Base-by-base conservation (phyloP, 2,888 invertebrate genomes). In the Phyllotreta cruciferae region DNA sequence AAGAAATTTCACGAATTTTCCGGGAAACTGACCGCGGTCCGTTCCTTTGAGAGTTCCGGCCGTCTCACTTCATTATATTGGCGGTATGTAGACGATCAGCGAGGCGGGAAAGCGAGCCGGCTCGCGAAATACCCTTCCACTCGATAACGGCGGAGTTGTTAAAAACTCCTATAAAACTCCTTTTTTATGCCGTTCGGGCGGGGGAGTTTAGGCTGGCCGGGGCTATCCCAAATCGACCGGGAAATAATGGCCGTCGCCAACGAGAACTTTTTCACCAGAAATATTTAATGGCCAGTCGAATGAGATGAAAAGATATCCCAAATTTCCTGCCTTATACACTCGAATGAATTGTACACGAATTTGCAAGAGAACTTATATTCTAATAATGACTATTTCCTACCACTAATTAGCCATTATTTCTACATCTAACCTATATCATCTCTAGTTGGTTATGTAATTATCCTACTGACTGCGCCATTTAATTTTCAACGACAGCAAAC, bases 161-260 rank as follows among this genome's bases (percentile, higher is more conserved):
- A 62, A 44, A 61, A 64, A 62, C 66, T 66, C 45, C 62, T 49
- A 62, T 63, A 62, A 57, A 63, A 63, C 57, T 61, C 58, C 45
- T 55, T 56, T 57, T 63, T 63, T 63, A 1, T 4, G 24, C 24
- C 24, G 24, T 49, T 42, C 45, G 49, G 57, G 37, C 39, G 37
- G 56, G n/a, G 37, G 42, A 57, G 56, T 49, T 57, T 47, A 54
- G 39, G 62, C 66, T 63, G 66, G 63, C 62, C 63, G 61, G 63
- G 39, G 45, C 60, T 57, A 44, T 56, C 34, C 56, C 62, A 66
- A 62, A 62, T 57, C 47, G 63, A 62, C 58, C 34, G 56, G 52
- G 50, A 44, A 66, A 63, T 58, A 65, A 61, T 54, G 56, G 38
- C 50, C 35, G 37, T 11, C 52, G 42, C 14, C 14, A 44, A 37